phyloP scores from a whole-genome alignment of 2,797 vertebrate genomes.

The Emydoidea blandingii region DNA sequence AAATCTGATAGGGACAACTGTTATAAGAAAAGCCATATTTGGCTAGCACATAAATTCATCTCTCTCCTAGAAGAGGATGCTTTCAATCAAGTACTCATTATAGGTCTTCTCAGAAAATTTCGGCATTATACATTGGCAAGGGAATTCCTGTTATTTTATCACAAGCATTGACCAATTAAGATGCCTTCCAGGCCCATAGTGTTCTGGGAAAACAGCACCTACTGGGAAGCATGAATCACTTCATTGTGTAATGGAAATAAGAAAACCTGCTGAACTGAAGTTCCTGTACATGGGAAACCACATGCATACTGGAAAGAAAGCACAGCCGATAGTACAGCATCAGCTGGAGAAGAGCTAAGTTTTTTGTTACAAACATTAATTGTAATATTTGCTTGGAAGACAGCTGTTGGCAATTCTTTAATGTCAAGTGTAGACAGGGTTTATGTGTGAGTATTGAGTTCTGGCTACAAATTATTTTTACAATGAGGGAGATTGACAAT shows the following conservation, averaged over 20 bases:
- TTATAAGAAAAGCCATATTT: background rate
- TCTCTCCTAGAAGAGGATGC: background rate
- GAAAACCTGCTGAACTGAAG: background rate
- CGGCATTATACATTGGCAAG: background rate
- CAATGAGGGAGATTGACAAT: background rate
- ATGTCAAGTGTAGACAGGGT: background rate
- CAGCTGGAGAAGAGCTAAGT: background rate
- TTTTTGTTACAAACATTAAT: background rate
- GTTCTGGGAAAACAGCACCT: background rate
- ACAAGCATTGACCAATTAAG: rapidly evolving
- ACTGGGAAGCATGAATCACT: background rate
- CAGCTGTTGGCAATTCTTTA: background rate
- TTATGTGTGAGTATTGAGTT: background rate
- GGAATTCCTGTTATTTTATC: background rate
- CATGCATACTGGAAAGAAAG: background rate
- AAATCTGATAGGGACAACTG: background rate
- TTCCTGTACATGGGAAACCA: background rate
- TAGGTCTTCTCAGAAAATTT: background rate
- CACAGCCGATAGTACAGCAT: rapidly evolving
- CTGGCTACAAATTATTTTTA: background rate
- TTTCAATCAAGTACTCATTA: background rate
- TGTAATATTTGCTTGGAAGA: background rate
- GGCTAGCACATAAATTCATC: background rate
- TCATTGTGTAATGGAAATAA: background rate
- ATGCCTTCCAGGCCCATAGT: background rate